A percentile compares a stretch with the other conserved stretches of the same genome.
These are phyloP conservation scores for Heliconius sara DNA, from an alignment of 2,888 invertebrate species.

Conservation along the genomic window DNA sequence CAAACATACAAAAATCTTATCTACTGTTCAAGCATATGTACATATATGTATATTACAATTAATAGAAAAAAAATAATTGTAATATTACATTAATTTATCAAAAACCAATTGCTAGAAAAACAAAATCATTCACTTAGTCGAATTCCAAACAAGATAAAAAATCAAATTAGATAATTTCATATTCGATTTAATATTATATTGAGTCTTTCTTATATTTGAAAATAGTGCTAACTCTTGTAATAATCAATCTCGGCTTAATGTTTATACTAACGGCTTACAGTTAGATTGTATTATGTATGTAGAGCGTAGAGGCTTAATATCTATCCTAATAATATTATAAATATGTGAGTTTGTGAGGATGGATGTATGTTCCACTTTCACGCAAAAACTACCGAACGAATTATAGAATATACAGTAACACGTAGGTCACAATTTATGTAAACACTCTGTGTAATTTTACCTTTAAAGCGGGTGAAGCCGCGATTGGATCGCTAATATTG, in stretches of 20 bases:
- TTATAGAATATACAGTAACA: too few species aligned
- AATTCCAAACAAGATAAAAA: conserved; percentile 10
- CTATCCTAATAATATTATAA: too few species aligned
- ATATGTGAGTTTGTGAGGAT: too few species aligned
- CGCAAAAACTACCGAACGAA: too few species aligned
- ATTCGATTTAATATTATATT: not conserved
- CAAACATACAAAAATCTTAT: not conserved
- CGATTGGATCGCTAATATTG: too few species aligned
- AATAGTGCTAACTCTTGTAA: conserved; percentile 14
- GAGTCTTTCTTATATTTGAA: not conserved
- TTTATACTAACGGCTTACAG: not conserved
- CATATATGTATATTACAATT: not conserved
- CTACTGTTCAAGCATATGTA: too few species aligned
- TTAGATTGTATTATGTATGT: not conserved
- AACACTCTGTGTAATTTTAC: too few species aligned
- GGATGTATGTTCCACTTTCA: too few species aligned
- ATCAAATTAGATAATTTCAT: conserved; percentile 14
- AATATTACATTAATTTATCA: not conserved
- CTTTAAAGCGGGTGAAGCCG: too few species aligned
- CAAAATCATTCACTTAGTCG: not conserved
- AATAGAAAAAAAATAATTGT: not conserved
- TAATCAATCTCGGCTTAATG: conserved; percentile 12
- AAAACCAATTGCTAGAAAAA: conserved; percentile 2
- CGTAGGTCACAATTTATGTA: too few species aligned
- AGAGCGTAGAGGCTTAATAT: not conserved